Base-by-base conservation (phyloP, 2,888 invertebrate genomes). In the Agrotis clavis region DNA sequence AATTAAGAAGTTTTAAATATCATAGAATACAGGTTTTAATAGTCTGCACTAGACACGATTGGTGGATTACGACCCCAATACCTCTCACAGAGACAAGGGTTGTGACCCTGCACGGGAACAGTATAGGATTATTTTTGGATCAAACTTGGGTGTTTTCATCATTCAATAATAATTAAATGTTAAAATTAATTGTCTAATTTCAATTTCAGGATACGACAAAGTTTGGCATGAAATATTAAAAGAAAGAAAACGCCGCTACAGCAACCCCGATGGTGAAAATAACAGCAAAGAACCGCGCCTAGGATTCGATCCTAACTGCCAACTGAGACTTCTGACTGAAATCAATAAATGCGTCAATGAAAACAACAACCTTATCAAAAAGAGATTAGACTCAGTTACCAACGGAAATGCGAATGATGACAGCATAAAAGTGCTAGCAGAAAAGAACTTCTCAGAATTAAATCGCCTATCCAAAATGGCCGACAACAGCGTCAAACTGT, bases 201-300 rank as follows among this genome's bases (percentile, higher is more conserved):
- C 1, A 18, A 81, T 96, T 95, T 67, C 94, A 97, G 97, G 95
- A 76, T 96, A 97, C 86, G 98, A 98, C 91, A 94, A 93, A 65
- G 95, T 96, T 61, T 98, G 98, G 98, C 95, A 96, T 84, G 97
- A 96, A 88, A 96, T 98, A 78, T 86, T 97, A 4, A 97, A 97
- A 88, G 97, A 98, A 82, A 96, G 97, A 62, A 95, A 96, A 82
- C 96, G 97, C 77, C 93, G 97, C 71, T 94, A 96, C 79, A 95
- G 96, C 25, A 66, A 92, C 16, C 92, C 88, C 83, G 92, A 90
- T 51, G 64, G 74, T 18, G 78, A 83, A 2, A 74, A 83, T 4
- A 77, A 74, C 45, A 68, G 78, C 16, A 88, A 88, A 51, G 79
- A 83, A 67, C 71, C 79, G 45, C 71, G 74, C 25, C 65, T 87